Evolutionary conservation across 2,797 vertebrate species (phyloP), one percentile per base, ranked within the genome.

Genomic region (Lutjanus argentimaculatus): DNA sequence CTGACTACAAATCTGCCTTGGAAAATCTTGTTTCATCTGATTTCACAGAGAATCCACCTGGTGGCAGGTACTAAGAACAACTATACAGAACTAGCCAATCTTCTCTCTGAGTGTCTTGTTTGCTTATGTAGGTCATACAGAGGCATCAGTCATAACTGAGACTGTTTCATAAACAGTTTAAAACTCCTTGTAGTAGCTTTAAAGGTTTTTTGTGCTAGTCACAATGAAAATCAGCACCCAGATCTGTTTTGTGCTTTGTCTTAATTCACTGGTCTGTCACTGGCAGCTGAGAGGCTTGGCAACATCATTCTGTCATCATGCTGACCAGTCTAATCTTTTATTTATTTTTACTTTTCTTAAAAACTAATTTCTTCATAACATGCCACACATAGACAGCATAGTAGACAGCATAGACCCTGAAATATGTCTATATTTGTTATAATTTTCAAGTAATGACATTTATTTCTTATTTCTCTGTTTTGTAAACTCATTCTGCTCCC

Each of bases 171-270:
- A 36, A 36, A 36, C 30, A 36, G 30, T 36, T 36, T 36, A 36
- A 36, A 36, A 36, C 30, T 36, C 5, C 30, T 36, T 36, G 25
- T 25, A 25, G 25, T 25, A 25, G 25, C 58, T 10, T 30, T 0
- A 70, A 70, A 83, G 6, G 1, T 61, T 9, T 59, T 62, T 48
- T 64, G 55, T 67, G 22, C 13, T 11, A 30, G 9, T 67, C 56
- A 17, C 66, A 42, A 15, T 66, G 8, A 62, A 71, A 83, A 63
- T 67, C 19, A 55, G 48, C 72, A 66, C 17, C 16, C 42, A 55
- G 45, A 36, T 73, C 42, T 40, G 36, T 64, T 73, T 67, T 63
- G 49, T 72, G 62, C 21, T 45, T 62, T 73, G 52, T 48, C 48
- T 55, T 63, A 43, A 74, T 62, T 57, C 17, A 72, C 48, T 42